Percentiles rank a stretch among this genome's conserved stretches.
Conservation (phyloP, 1,140 invertebrate species). For the Rhyzopertha dominica region DNA sequence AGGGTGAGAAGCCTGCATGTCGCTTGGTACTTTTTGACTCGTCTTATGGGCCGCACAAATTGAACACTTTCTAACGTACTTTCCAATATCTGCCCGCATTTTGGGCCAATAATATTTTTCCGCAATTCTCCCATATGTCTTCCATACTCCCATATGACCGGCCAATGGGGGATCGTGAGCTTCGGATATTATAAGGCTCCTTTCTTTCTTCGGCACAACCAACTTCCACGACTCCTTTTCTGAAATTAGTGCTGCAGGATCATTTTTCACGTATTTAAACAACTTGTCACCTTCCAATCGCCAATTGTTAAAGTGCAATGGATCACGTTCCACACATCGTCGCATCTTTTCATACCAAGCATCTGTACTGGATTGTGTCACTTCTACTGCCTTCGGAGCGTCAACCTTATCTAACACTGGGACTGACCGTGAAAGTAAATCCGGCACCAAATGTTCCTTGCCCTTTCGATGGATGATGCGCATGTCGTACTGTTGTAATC, state of each 20-base stretch:
- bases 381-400: constrained; percentile 17
- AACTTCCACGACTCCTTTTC: too few species aligned
- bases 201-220: too few species aligned
- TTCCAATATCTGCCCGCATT: constrained; percentile 1
- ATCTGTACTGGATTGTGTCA: too few species aligned
- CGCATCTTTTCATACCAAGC: too few species aligned
- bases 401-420: constrained; percentile 21
- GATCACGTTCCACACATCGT: too few species aligned
- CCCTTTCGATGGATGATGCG: constrained; percentile 25
- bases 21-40: neutral
- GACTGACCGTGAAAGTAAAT: constrained; percentile 10
- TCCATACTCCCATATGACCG: constrained; percentile 30
- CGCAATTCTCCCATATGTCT: constrained; percentile 18
- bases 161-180: too few species aligned
- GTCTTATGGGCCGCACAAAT: neutral
- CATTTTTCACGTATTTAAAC: too few species aligned
- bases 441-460: constrained; percentile 26
- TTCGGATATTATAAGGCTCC: too few species aligned
- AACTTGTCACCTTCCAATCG: too few species aligned
- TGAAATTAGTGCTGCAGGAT: too few species aligned
- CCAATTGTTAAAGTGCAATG: too few species aligned
- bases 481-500: constrained; percentile 31
- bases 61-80: neutral
- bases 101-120: constrained; percentile 12
- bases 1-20: neutral